Percentiles rank a stretch among this genome's conserved stretches.
Conservation (phyloP, 2,797 vertebrate genomes). For the Cheirogaleus major region DNA sequence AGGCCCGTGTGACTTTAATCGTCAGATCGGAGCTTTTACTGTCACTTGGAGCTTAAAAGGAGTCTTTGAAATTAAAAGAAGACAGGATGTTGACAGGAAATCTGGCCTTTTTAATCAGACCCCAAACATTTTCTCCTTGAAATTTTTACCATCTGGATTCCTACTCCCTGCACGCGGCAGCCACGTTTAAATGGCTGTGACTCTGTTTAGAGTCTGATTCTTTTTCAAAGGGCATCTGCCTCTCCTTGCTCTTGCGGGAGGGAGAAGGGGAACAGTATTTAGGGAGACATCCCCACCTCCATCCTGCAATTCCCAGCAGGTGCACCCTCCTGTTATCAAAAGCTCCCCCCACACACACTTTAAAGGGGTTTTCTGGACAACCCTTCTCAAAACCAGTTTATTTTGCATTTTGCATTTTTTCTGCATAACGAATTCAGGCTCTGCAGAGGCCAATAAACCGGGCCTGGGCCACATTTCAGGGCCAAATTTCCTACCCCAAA, state of each 20-base stretch:
- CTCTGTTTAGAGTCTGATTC: constrained; percentile 52
- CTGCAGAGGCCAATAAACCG: background rate
- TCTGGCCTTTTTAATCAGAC: constrained; percentile 83
- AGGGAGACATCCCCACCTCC: background rate
- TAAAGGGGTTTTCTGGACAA: constrained; percentile 3
- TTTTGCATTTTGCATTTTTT: constrained; percentile 60
- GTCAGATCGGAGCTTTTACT: constrained; percentile 76
- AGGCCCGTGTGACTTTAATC: constrained; percentile 73
- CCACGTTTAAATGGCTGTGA: constrained; percentile 76
- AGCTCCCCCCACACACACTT: background rate
- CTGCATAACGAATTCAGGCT: constrained; percentile 63
- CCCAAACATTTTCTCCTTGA: constrained; percentile 81
- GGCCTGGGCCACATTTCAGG: background rate
- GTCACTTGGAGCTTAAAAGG: constrained; percentile 82
- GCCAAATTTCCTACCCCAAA: background rate
- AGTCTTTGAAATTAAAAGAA: constrained; percentile 83
- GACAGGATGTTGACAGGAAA: constrained; percentile 83
- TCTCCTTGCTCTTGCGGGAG: background rate
- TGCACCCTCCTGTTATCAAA: background rate
- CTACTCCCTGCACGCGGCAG: constrained; percentile 66
- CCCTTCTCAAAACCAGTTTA: background rate
- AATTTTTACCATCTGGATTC: constrained; percentile 80
- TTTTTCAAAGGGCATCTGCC: constrained; percentile 63
- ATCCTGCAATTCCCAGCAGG: constrained; percentile 31
- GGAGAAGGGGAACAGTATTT: no score